These are phyloP conservation scores for Phengaris alcon DNA, from an alignment of 2,888 invertebrate species.

Conservation along the genomic window DNA sequence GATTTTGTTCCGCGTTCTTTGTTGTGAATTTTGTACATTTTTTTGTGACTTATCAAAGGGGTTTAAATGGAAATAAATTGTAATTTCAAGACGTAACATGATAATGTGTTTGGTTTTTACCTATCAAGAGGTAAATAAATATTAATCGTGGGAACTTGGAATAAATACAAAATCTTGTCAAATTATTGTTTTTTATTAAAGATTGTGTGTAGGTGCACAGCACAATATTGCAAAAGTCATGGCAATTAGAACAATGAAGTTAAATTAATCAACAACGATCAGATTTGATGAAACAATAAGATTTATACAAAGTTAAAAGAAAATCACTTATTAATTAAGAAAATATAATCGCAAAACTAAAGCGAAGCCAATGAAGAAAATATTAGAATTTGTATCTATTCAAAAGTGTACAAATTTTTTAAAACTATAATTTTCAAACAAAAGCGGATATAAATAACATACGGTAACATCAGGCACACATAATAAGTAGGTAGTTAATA, in stretches of 20 bases:
- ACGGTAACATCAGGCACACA: not conserved
- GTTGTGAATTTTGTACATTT: not conserved
- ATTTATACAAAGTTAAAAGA: too few species aligned
- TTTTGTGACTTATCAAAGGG: not conserved
- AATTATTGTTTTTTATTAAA: not conserved
- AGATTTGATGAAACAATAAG: too few species aligned
- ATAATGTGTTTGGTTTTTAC: not conserved
- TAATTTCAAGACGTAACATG: not conserved
- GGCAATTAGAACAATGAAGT: too few species aligned
- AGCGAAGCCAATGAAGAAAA: too few species aligned
- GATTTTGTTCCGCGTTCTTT: not conserved
- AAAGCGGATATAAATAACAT: not conserved
- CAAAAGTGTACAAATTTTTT: not conserved
- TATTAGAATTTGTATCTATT: not conserved
- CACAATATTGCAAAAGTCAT: too few species aligned
- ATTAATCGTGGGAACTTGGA: not conserved
- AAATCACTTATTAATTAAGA: too few species aligned
- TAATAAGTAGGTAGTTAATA: not conserved
- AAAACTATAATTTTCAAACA: not conserved
- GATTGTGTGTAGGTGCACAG: too few species aligned
- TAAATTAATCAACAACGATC: too few species aligned
- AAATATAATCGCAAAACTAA: too few species aligned
- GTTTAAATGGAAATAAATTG: not conserved
- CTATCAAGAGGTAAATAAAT: not conserved
- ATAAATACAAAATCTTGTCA: not conserved